phyloP scores from a whole-genome alignment of 1,140 invertebrate species.

The Hypsibius dujardini region DNA sequence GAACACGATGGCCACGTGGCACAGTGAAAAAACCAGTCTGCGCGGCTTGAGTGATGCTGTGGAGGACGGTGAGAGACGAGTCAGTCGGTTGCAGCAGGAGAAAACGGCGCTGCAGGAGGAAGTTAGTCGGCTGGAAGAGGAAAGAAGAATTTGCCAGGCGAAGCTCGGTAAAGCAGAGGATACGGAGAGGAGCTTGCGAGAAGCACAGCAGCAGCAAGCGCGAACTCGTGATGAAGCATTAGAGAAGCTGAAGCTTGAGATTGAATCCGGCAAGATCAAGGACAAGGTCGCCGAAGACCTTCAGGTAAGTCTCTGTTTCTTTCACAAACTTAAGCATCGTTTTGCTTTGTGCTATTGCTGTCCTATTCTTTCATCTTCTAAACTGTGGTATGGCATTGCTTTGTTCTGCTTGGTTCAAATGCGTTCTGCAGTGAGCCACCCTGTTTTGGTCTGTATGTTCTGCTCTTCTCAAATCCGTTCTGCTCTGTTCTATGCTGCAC shows the following conservation, averaged over 20 bases:
- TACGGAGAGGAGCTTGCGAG: not conserved
- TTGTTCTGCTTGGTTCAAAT: no score
- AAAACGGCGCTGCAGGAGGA: not conserved
- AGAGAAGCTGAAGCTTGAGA: not conserved
- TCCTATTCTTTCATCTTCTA: no score
- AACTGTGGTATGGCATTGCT: no score
- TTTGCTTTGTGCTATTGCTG: no score
- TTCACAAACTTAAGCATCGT: no score
- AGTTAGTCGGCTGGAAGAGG: not conserved
- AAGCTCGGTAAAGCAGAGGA: not conserved
- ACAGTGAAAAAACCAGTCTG: not conserved
- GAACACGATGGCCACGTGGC: not conserved
- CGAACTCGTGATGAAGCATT: not conserved
- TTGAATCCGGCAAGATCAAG: constrained; percentile 5
- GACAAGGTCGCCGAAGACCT: not conserved
- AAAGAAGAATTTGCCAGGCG: not conserved
- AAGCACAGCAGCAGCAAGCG: not conserved
- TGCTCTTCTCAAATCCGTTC: no score
- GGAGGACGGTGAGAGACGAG: not conserved
- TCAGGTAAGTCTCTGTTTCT: not conserved
- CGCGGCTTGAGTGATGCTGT: not conserved
- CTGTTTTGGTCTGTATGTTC: no score
- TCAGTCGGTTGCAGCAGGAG: not conserved
- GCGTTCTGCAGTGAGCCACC: no score
- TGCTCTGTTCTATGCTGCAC: no score